These are phyloP conservation scores for Catocala nupta DNA, from an alignment of 2,888 invertebrate genomes.

Conservation along the genomic window DNA sequence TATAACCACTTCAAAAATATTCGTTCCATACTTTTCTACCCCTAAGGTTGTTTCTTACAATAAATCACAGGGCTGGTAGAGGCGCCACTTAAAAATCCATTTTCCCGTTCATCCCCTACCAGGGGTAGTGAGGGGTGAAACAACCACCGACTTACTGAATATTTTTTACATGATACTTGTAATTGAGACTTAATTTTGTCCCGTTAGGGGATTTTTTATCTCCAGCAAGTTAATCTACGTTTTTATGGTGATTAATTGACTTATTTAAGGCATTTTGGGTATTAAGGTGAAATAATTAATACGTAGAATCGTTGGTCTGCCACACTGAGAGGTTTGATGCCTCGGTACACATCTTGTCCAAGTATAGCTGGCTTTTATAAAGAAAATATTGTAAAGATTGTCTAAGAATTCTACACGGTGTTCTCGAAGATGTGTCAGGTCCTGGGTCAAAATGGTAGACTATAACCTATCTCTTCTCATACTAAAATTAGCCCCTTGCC, in stretches of 20 bases:
- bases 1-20: constrained; percentile 21
- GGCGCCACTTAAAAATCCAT: constrained; percentile 80
- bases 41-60: constrained; percentile 67
- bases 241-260: constrained; percentile 21
- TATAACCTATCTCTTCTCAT: no score
- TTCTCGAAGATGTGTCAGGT: no score
- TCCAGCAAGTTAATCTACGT: constrained; percentile 29
- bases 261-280: not conserved
- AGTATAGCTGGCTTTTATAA: no score
- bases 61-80: constrained; percentile 70
- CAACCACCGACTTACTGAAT: constrained; percentile 57
- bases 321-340: no score
- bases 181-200: constrained; percentile 45
- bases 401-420: no score
- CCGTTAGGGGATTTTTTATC: constrained; percentile 38
- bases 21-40: constrained; percentile 49
- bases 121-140: constrained; percentile 60
- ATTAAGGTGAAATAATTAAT: no score
- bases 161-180: constrained; percentile 57
- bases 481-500: no score
- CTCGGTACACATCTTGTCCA: no score
- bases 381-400: no score
- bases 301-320: no score
- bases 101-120: constrained; percentile 59
- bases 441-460: no score